Conservation (phyloP, 2,888 invertebrate species). For the Pristionchus arcanus region DNA sequence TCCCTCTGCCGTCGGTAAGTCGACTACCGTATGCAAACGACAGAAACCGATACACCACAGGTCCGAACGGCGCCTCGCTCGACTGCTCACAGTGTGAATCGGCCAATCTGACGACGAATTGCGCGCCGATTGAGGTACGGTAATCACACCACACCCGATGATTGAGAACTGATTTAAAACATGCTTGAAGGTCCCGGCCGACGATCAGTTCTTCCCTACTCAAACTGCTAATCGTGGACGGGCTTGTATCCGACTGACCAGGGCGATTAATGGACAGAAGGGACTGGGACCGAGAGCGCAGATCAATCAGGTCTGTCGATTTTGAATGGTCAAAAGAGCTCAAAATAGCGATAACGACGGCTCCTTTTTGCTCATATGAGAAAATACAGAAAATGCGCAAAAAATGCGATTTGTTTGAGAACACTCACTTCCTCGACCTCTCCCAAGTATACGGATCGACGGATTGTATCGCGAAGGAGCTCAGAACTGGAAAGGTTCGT, state of each 20-base stretch:
- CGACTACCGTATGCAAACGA: background rate
- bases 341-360: too few species aligned
- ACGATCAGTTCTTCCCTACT: slow-evolving; percentile 32
- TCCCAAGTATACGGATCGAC: slow-evolving; percentile 94
- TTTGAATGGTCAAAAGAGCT: too few species aligned
- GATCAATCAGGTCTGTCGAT: slow-evolving; percentile 36
- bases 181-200: slow-evolving; percentile 80
- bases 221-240: background rate
- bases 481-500: slow-evolving; percentile 84
- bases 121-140: slow-evolving; percentile 90
- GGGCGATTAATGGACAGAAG: slow-evolving; percentile 49
- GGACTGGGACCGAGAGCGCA: slow-evolving; percentile 37
- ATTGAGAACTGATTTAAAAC: background rate
- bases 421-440: slow-evolving; percentile 87
- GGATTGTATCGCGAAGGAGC: slow-evolving; percentile 87
- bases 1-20: slow-evolving; percentile 83
- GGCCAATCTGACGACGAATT: slow-evolving; percentile 91
- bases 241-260: slow-evolving; percentile 25
- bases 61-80: slow-evolving; percentile 63
- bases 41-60: slow-evolving; percentile 40
- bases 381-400: background rate
- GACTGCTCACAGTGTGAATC: slow-evolving; percentile 87
- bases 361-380: background rate
- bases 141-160: background rate
- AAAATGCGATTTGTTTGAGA: slow-evolving; percentile 83